Percentiles rank a stretch among this genome's conserved stretches.
These are phyloP conservation scores for Ammodramus savannarum DNA, from an alignment of 2,113 vertebrate genomes.

Conservation along the genomic window DNA sequence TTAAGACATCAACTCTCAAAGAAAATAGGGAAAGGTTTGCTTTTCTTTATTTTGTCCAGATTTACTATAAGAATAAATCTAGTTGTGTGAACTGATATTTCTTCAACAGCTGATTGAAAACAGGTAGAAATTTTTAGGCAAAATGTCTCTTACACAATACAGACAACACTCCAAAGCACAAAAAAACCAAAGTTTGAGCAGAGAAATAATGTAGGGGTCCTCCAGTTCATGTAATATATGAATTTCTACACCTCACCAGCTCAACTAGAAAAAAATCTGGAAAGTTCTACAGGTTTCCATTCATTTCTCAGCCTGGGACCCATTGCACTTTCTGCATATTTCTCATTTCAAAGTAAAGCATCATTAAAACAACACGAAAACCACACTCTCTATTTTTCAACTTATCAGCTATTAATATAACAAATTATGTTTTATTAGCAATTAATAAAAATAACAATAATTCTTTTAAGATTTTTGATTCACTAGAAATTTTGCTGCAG, in stretches of 20 bases:
- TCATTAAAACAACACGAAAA: neutral
- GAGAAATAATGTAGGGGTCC: neutral
- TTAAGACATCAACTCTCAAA: neutral
- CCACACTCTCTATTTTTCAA: neutral
- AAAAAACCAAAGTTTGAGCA: neutral
- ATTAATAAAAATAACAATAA: neutral
- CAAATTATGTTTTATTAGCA: neutral
- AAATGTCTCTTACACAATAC: neutral
- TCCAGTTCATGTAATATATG: neutral
- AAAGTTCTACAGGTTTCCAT: neutral
- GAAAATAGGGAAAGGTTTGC: fast-evolving
- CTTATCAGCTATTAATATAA: no score
- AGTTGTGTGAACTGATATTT: neutral
- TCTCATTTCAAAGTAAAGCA: neutral
- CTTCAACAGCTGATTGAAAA: neutral
- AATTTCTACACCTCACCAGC: neutral
- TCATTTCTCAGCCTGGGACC: neutral
- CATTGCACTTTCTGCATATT: neutral
- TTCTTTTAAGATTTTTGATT: neutral
- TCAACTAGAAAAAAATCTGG: neutral
- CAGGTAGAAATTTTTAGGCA: neutral
- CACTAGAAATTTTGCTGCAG: neutral
- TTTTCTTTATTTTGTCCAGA: neutral
- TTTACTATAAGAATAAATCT: neutral
- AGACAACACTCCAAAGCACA: neutral